Percentiles rank a stretch among this genome's conserved stretches.
phyloP scores from a whole-genome alignment of 2,113 vertebrate species.

The Burhinus oedicnemus region DNA sequence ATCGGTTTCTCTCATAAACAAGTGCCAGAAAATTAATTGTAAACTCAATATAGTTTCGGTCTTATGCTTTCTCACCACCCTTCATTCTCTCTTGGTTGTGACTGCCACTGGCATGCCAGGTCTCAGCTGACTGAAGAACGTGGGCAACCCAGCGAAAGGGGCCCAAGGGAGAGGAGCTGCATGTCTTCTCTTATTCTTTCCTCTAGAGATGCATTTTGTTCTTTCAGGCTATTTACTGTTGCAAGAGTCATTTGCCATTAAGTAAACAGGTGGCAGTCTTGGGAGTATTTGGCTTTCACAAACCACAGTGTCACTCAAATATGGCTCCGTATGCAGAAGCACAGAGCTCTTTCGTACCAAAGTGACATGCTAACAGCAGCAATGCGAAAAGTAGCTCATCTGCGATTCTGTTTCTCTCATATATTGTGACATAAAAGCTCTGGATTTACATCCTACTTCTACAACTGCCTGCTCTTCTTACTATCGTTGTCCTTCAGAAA shows the following conservation, averaged over 20 bases:
- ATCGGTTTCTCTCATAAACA: background rate
- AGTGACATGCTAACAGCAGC: background rate
- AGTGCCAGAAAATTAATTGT: background rate
- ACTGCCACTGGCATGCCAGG: background rate
- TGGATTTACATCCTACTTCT: background rate
- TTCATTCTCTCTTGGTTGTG: background rate
- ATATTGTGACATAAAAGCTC: background rate
- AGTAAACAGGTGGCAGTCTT: background rate
- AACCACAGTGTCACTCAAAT: background rate
- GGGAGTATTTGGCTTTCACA: background rate
- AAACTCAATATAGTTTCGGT: background rate
- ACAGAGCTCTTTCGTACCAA: background rate
- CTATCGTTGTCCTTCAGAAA: background rate
- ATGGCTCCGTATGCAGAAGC: background rate
- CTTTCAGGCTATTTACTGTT: background rate
- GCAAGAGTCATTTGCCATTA: background rate
- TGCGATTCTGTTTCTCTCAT: background rate
- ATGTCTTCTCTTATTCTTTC: background rate
- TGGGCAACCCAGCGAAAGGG: accelerated
- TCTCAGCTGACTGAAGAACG: background rate
- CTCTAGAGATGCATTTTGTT: background rate
- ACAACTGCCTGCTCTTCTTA: background rate
- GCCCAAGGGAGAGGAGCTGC: too few relatives aligned
- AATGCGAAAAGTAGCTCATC: background rate
- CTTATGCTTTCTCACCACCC: background rate